Evolutionary conservation across 23 tunicate species (phyloP).

Genomic region (Clavelina lepadiformis): DNA sequence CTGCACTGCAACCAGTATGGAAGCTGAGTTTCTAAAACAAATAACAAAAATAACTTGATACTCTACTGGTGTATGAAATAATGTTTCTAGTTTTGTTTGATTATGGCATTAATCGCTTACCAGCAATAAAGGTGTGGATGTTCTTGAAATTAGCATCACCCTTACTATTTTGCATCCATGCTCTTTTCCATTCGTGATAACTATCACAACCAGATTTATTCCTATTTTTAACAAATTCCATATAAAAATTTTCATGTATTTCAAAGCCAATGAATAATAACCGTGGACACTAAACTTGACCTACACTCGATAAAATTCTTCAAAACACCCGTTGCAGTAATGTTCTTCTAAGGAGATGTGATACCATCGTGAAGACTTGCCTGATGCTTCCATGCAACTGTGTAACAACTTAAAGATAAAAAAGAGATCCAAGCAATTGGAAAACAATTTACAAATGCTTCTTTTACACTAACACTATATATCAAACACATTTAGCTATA

Average conservation of each 20-base stretch:
- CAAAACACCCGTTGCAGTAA: slow-evolving; percentile 88
- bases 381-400: slow-evolving; percentile 71
- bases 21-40: slow-evolving; percentile 46
- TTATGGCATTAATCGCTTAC: slow-evolving; percentile 3
- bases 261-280: no score
- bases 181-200: slow-evolving; percentile 75
- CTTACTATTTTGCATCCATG: slow-evolving; percentile 78
- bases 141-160: slow-evolving; percentile 59
- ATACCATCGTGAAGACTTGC: slow-evolving; percentile 82
- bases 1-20: slow-evolving; percentile 79
- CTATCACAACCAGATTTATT: slow-evolving; percentile 57
- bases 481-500: no score
- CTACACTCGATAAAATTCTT: slow-evolving; percentile 60
- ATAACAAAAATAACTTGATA: neutral
- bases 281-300: no score
- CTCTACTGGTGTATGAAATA: neutral
- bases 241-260: no score
- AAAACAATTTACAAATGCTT: no score
- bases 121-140: slow-evolving; percentile 51
- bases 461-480: neutral
- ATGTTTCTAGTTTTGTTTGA: neutral
- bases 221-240: slow-evolving; percentile 12
- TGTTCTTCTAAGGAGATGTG: slow-evolving; percentile 78
- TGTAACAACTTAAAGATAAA: neutral
- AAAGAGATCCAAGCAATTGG: no score